These are phyloP conservation scores for Pogona vitticeps DNA, from an alignment of 2,113 vertebrate genomes.

Conservation along the genomic window DNA sequence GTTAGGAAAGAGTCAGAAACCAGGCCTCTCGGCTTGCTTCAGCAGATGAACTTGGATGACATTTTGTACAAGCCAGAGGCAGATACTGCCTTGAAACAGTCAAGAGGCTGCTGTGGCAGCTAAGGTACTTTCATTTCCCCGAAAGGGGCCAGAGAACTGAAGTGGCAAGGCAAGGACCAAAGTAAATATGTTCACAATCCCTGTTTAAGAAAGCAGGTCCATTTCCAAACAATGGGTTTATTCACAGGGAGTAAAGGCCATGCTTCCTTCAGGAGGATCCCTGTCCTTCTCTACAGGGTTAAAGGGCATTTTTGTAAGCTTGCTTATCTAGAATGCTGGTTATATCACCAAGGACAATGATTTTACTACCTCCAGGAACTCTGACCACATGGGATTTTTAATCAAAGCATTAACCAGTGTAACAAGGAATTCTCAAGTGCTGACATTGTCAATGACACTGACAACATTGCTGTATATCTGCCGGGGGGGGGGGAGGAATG, in stretches of 20 bases:
- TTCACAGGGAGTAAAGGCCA: not conserved
- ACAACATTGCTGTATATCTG: conserved; percentile 47
- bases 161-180: not conserved
- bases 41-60: not conserved
- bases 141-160: not conserved
- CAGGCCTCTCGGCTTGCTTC: not conserved
- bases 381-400: conserved; percentile 32
- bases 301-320: conserved; percentile 6
- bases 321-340: conserved; percentile 10
- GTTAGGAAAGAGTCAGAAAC: not conserved
- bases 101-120: not conserved
- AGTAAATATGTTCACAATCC: not conserved
- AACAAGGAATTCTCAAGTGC: conserved; percentile 40
- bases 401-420: conserved; percentile 53
- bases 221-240: not conserved
- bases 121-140: not conserved
- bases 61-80: not conserved
- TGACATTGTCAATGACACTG: conserved; percentile 4
- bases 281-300: conserved; percentile 18
- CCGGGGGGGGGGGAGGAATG: conserved; percentile 30
- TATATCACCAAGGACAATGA: conserved; percentile 9
- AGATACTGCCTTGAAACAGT: not conserved
- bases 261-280: not conserved
- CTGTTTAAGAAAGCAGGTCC: no score
- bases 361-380: conserved; percentile 8